phyloP scores from a whole-genome alignment of 2,113 vertebrate species.

The Engraulis encrasicolus region DNA sequence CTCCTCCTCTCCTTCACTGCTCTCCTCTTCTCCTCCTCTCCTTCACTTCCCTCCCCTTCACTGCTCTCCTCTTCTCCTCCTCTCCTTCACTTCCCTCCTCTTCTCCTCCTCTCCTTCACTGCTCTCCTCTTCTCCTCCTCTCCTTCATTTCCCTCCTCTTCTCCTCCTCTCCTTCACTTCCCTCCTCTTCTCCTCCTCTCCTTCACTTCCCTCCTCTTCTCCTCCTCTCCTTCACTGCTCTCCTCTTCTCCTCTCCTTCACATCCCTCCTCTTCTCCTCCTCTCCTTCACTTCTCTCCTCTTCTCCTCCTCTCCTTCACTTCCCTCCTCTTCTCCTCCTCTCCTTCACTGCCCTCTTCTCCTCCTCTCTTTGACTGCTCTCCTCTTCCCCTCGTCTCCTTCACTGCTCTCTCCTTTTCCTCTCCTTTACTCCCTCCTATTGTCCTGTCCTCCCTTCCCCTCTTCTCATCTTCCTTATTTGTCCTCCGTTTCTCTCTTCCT shows the following conservation, averaged over 20 bases:
- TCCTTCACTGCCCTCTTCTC: too few species aligned
- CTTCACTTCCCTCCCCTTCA: background rate
- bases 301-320: background rate
- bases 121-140: too few species aligned
- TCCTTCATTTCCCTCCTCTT: constrained; percentile 12
- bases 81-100: constrained; percentile 42
- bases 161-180: constrained; percentile 30
- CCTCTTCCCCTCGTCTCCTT: background rate
- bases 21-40: too few species aligned
- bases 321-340: background rate
- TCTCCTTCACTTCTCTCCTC: background rate
- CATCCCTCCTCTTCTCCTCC: constrained; percentile 10
- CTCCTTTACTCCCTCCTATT: background rate
- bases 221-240: constrained; percentile 49
- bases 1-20: too few species aligned
- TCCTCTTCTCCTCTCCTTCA: too few species aligned
- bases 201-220: constrained; percentile 50
- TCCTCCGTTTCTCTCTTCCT: background rate
- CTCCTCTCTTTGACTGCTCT: background rate
- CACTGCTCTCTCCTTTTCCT: background rate
- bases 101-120: constrained; percentile 27
- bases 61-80: background rate
- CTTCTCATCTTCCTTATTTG: constrained; percentile 34
- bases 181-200: background rate
- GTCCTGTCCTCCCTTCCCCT: background rate